phyloP scores from a whole-genome alignment of 2,797 vertebrate genomes.

The Oreochromis mossambicus region DNA sequence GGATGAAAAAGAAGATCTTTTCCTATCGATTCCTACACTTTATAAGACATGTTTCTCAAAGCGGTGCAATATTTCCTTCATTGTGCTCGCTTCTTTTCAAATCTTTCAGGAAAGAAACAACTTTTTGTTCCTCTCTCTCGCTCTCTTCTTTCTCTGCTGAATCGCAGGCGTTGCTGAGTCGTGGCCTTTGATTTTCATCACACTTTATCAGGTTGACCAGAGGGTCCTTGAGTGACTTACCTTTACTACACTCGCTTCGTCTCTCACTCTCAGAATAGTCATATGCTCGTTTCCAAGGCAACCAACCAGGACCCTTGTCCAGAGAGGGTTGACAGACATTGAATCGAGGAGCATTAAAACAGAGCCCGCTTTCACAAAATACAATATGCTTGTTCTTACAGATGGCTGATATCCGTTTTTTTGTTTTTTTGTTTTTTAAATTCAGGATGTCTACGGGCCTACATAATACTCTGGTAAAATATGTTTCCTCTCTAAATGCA shows the following conservation, averaged over 20 bases:
- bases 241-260: conserved; percentile 52
- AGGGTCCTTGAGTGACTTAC: conserved; percentile 68
- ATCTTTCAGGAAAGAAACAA: conserved; percentile 9
- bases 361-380: conserved; percentile 30
- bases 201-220: conserved; percentile 61
- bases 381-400: conserved; percentile 27
- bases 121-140: neutral
- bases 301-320: conserved; percentile 71
- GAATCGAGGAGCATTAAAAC: conserved; percentile 51
- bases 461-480: conserved; percentile 6
- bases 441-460: neutral
- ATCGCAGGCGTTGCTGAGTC: neutral
- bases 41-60: conserved; percentile 9
- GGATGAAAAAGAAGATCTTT: conserved; percentile 21
- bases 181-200: conserved; percentile 47
- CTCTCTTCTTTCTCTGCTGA: neutral
- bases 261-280: conserved; percentile 70
- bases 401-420: neutral
- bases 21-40: conserved; percentile 33
- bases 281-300: conserved; percentile 77
- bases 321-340: conserved; percentile 57
- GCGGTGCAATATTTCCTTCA: conserved; percentile 10
- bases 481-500: conserved; percentile 16
- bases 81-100: conserved; percentile 17
- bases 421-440: neutral